A percentile compares a stretch with the other conserved stretches of the same genome.
phyloP scores from a whole-genome alignment of 2,888 invertebrate genomes.

The Mesopsocus fuscifrons region DNA sequence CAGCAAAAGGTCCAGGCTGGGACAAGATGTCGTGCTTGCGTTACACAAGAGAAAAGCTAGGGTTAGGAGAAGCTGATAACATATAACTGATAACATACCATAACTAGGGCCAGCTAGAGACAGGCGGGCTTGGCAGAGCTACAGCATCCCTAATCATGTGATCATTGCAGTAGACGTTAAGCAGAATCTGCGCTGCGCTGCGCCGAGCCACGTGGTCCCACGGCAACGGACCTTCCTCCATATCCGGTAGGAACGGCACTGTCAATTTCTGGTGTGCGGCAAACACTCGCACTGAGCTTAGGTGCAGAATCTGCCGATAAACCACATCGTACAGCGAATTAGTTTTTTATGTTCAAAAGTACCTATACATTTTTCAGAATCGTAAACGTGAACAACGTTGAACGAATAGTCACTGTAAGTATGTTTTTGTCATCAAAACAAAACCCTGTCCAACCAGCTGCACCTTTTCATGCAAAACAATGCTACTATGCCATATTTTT shows the following conservation, averaged over 20 bases:
- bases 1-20: background rate
- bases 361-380: background rate
- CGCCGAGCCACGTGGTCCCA: slow-evolving; percentile 39
- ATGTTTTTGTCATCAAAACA: no score
- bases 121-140: slow-evolving; percentile 66
- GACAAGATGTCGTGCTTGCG: background rate
- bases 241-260: slow-evolving; percentile 45
- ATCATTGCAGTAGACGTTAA: slow-evolving; percentile 94
- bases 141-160: slow-evolving; percentile 94
- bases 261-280: slow-evolving; percentile 64
- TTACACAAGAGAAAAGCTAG: slow-evolving; percentile 4
- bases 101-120: slow-evolving; percentile 59
- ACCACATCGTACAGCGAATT: no score
- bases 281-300: slow-evolving; percentile 62
- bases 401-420: no score
- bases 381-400: background rate
- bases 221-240: slow-evolving; percentile 52
- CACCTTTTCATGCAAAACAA: no score
- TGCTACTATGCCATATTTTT: no score
- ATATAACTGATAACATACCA: slow-evolving; percentile 51
- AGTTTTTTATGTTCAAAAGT: no score
- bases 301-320: slow-evolving; percentile 37
- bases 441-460: no score
- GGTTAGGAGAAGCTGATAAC: background rate
- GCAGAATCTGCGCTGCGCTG: slow-evolving; percentile 64